These are phyloP conservation scores for Troides helena DNA, from an alignment of 2,888 invertebrate species.

Conservation along the genomic window DNA sequence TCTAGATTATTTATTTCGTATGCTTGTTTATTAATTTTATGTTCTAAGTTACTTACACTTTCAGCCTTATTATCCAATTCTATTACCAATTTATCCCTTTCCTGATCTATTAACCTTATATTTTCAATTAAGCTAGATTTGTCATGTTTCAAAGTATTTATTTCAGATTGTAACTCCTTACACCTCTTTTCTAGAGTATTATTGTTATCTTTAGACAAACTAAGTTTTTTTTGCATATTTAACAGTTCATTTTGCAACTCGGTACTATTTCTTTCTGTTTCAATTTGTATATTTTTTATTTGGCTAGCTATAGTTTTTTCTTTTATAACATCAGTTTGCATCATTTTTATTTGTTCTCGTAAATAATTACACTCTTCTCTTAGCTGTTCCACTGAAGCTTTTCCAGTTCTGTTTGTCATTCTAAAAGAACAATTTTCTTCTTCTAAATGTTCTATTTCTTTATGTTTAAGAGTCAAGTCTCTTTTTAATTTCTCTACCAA, in stretches of 20 bases:
- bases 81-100: constrained; percentile 84
- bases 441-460: constrained; percentile 65
- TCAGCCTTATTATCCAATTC: constrained; percentile 88
- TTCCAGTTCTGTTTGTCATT: constrained; percentile 67
- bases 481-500: constrained; percentile 65
- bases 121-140: constrained; percentile 82
- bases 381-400: constrained; percentile 66
- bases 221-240: constrained; percentile 82
- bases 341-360: constrained; percentile 68
- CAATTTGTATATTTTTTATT: constrained; percentile 86
- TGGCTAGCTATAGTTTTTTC: constrained; percentile 73
- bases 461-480: constrained; percentile 66
- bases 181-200: constrained; percentile 80
- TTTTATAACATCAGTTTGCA: constrained; percentile 72
- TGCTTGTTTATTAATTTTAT: constrained; percentile 82
- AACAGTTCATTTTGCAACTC: constrained; percentile 85
- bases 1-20: constrained; percentile 78
- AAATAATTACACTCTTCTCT: constrained; percentile 70
- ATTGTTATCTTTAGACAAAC: constrained; percentile 79
- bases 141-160: constrained; percentile 81
- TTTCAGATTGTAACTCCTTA: constrained; percentile 81
- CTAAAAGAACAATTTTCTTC: constrained; percentile 73
- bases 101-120: constrained; percentile 83
- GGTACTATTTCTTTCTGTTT: constrained; percentile 86
- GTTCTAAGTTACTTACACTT: constrained; percentile 82